A percentile compares a stretch with the other conserved stretches of the same genome.
phyloP scores from a whole-genome alignment of 2,113 vertebrate species.

The Nestor notabilis region DNA sequence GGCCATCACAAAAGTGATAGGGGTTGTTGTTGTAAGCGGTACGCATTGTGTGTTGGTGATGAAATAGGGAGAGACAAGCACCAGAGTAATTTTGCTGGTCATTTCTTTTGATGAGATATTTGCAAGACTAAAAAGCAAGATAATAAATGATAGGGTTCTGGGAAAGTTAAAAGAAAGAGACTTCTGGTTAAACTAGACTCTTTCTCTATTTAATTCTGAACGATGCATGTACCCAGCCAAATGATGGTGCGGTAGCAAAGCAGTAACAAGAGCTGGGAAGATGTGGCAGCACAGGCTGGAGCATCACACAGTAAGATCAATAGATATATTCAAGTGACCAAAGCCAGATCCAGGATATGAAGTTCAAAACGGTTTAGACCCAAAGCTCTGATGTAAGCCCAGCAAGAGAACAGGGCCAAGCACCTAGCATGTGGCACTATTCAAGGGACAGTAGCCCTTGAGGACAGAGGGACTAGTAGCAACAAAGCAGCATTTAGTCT shows the following conservation, averaged over 20 bases:
- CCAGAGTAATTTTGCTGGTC: constrained; percentile 38
- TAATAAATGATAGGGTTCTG: not conserved
- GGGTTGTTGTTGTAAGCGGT: constrained; percentile 1
- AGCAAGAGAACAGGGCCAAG: not conserved
- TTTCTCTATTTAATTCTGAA: not conserved
- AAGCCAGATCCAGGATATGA: not conserved
- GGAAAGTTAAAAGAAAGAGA: constrained; percentile 1
- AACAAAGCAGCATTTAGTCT: not conserved
- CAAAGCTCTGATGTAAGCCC: not conserved
- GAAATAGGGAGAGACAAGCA: constrained; percentile 22
- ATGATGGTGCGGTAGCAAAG: rapidly evolving
- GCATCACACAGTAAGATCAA: not conserved
- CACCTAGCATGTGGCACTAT: not conserved
- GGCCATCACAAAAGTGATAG: constrained; percentile 19
- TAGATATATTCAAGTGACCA: not conserved
- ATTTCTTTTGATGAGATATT: constrained; percentile 57
- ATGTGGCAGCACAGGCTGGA: not conserved
- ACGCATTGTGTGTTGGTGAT: not conserved
- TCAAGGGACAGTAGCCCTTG: rapidly evolving
- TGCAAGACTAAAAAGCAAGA: not conserved
- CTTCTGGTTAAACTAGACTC: not conserved
- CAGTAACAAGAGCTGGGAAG: not conserved
- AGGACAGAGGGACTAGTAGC: not conserved
- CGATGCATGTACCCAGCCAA: not conserved
- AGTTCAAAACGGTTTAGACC: not conserved